Evolutionary conservation across 2,888 invertebrate genomes (phyloP), one percentile per base, ranked within the genome.

Genomic region (Parelbella ahira): DNA sequence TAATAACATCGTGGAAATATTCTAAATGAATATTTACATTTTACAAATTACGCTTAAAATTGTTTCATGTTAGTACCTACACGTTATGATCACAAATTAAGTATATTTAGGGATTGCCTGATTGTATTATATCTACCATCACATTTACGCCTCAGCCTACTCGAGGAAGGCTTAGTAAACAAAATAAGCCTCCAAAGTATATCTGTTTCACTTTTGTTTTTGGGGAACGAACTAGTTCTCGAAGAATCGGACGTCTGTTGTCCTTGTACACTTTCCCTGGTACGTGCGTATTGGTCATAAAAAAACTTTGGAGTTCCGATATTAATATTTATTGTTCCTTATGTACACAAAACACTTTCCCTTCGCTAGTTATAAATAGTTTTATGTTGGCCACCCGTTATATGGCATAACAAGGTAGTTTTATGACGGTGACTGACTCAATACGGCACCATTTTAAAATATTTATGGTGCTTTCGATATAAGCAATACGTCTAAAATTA

Each of bases 271-370:
- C 64, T 64, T 60, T 59, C 57, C 49, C 53, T 54, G 56, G 56
- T 56, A 58, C 53, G 48, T 50, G 54, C 65, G 59, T 59, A 65
- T 63, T 58, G 62, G 56, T 68, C 67, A 69, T 74, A 77, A 77
- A 74, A 65, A 79, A 82, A 82, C 63, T 78, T 80, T 61, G 56
- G 61, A 56, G 48, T 50, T 46, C 49, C 63, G 51, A 69, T 81
- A 83, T 80, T 82, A 81, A 79, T 79, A 83, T 83, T 83, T 82
- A 86, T 77, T 71, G 63, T 73, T 62, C 61, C 51, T 62, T 68
- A 69, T 69, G 64, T 69, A 67, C 67, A 68, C 61, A 59, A 62
- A 74, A 76, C 71, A 77, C 71, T 79, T 73, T 76, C n/a, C 69
- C 65, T 66, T 66, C 53, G 55, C 51, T 57, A 60, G 64, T 72